These are phyloP conservation scores for Limosa lapponica DNA, from an alignment of 2,797 vertebrate species.

Conservation along the genomic window DNA sequence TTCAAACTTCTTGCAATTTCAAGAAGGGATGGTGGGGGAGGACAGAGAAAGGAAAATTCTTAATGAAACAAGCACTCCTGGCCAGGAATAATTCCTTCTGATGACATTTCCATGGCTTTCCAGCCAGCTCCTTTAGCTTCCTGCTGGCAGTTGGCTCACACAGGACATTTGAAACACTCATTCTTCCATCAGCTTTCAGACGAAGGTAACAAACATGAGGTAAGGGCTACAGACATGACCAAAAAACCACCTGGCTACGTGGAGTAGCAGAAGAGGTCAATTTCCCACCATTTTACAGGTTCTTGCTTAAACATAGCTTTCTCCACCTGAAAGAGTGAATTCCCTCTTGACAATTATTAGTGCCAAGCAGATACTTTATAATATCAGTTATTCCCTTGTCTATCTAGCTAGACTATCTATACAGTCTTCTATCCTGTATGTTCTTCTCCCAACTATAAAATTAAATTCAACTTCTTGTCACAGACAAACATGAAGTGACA, in stretches of 20 bases:
- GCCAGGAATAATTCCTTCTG: slow-evolving; percentile 75
- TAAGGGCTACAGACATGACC: neutral
- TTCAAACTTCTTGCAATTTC: neutral
- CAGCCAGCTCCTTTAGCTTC: slow-evolving; percentile 74
- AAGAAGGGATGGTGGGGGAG: neutral
- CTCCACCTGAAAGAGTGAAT: neutral
- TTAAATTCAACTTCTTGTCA: neutral
- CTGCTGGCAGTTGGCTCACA: slow-evolving; percentile 65
- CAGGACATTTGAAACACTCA: slow-evolving; percentile 63
- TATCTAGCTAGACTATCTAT: neutral
- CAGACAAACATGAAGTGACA: neutral
- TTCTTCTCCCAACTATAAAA: neutral
- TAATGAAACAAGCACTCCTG: slow-evolving; percentile 65
- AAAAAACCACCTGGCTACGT: neutral
- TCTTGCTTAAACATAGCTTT: slow-evolving; percentile 72
- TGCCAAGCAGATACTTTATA: neutral
- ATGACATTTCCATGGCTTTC: slow-evolving; percentile 77
- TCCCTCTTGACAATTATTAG: accelerated
- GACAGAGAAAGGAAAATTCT: neutral
- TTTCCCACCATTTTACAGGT: slow-evolving; percentile 60
- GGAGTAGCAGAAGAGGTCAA: slow-evolving; percentile 15
- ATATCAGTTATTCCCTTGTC: neutral
- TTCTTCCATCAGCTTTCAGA: slow-evolving; percentile 23
- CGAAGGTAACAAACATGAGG: slow-evolving; percentile 27
- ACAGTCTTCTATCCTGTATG: neutral